Base-by-base conservation (phyloP, 2,797 vertebrate genomes). In the Crocodylus rhombifer region DNA sequence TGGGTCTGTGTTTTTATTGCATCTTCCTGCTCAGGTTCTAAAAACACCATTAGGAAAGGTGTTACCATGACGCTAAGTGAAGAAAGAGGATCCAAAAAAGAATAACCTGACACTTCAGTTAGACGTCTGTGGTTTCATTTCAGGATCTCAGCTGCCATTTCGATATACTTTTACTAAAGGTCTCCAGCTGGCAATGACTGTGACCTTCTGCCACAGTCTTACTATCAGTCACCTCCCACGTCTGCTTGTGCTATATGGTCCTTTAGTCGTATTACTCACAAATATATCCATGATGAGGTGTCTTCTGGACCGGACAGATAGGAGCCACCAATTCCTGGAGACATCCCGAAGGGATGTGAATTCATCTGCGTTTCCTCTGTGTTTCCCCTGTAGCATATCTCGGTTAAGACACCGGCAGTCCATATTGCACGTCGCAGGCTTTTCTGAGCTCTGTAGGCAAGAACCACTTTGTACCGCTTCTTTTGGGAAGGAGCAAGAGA, bases 231-330 rank as follows among this genome's bases (percentile, higher is more conserved):
- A 4, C 33, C 17, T 33, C 30, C 18, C 63, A 71, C 33, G 28
- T 55, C 58, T 65, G 60, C 18, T 21, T 58, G 42, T 58, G n/a
- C 67, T 23, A 36, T 42, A 6, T 2, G 17, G 67, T 30, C 25
- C 26, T 79, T 30, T 79, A 67, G 14, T 57, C 6, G 0, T 2
- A 6, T 36, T 84, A 8, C 7, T 60, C 3, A 21, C 14, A 26
- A 11, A 6, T 1, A n/a, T 8, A 56, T 42, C 42, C 42, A 42
- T 1, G 7, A 81, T 75, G 30, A 71, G n/a, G 71, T 73, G 1
- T 23, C 1, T 0, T 28, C 71, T 55, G 23, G 2, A 12, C 17
- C 20, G 74, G 57, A 11, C 74, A 42, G 20, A 85, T 57, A 23
- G 58, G n/a, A 71, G 5, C 10, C 1, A 1, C n/a, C 26, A 23